These are phyloP conservation scores for Suillia variegata DNA, from an alignment of 2,888 invertebrate species.

Conservation along the genomic window DNA sequence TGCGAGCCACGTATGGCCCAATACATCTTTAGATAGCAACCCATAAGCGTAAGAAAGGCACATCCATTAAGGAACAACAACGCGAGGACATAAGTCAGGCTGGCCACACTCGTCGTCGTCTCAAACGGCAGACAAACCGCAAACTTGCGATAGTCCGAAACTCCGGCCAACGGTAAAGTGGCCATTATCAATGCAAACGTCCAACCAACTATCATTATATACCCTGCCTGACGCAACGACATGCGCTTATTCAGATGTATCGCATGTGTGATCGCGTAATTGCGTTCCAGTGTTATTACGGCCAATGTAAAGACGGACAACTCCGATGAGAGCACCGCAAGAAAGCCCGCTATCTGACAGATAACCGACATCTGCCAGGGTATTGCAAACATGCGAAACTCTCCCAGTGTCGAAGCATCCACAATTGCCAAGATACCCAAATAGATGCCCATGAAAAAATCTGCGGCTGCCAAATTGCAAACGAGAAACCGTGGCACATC, in stretches of 20 bases:
- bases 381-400: constrained; percentile 95
- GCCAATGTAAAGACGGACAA: constrained; percentile 94
- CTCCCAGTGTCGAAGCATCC: constrained; percentile 93
- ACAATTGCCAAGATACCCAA: constrained; percentile 92
- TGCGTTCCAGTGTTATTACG: constrained; percentile 92
- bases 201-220: constrained; percentile 94
- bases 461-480: constrained; percentile 94
- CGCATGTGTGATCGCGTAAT: constrained; percentile 97
- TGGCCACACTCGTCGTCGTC: constrained; percentile 75
- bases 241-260: constrained; percentile 95
- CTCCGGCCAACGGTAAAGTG: constrained; percentile 83
- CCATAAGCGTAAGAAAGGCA: constrained; percentile 92
- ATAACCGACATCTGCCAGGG: constrained; percentile 96
- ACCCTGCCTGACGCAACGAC: constrained; percentile 88
- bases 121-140: constrained; percentile 97
- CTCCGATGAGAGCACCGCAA: constrained; percentile 92
- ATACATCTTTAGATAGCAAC: constrained; percentile 97
- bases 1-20: constrained; percentile 96
- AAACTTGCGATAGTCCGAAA: constrained; percentile 95
- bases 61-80: constrained; percentile 91
- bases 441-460: constrained; percentile 97
- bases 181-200: constrained; percentile 86
- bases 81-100: constrained; percentile 87
- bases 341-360: constrained; percentile 92
- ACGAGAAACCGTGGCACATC: constrained; percentile 96